These are phyloP conservation scores for Gadus chalcogrammus DNA, from an alignment of 2,113 vertebrate species.

Conservation along the genomic window DNA sequence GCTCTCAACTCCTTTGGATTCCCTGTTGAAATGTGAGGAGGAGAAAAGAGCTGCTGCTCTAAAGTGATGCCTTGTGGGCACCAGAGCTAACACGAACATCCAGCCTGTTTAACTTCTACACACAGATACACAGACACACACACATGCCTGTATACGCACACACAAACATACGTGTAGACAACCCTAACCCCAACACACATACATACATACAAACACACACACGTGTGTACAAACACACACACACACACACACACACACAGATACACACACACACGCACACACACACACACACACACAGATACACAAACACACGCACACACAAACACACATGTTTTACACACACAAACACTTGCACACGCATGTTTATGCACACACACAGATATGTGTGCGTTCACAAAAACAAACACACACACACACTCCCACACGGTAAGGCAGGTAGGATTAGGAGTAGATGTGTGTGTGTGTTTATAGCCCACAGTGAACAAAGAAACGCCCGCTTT, in stretches of 20 bases:
- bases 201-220: too few relatives aligned
- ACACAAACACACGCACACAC: too few relatives aligned
- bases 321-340: too few relatives aligned
- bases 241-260: too few relatives aligned
- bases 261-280: too few relatives aligned
- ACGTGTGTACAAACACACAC: too few relatives aligned
- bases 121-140: constrained; percentile 2
- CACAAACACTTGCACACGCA: too few relatives aligned
- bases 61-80: constrained; percentile 33
- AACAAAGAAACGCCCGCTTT: constrained; percentile 70
- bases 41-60: constrained; percentile 15
- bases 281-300: too few relatives aligned
- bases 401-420: constrained; percentile 12
- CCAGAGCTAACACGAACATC: constrained; percentile 35
- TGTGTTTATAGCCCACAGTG: constrained; percentile 38
- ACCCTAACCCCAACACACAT: too few relatives aligned
- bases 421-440: constrained; percentile 8
- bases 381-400: too few relatives aligned
- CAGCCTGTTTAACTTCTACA: constrained; percentile 23
- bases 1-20: constrained; percentile 33
- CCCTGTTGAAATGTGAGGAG: not conserved
- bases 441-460: constrained; percentile 32
- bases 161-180: too few relatives aligned
- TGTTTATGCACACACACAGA: too few relatives aligned
- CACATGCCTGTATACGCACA: not conserved